Evolutionary conservation across 23 tunicate species (phyloP), one percentile per base, ranked within the genome.

Genomic region (Botrylloides violaceus): DNA sequence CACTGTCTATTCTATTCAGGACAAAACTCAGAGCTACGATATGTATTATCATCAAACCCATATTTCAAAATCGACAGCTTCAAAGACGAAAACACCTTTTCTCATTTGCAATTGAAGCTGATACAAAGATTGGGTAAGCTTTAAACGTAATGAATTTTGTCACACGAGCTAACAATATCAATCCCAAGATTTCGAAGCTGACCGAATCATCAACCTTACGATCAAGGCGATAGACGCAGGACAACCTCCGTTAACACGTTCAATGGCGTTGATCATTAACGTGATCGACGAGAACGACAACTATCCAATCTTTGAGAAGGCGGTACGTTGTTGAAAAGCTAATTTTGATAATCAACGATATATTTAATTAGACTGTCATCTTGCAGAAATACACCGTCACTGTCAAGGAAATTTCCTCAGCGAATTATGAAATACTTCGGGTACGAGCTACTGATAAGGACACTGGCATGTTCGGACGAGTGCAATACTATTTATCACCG

Each of bases 391-490:
- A 56, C 61, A 30, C 48, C 1, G 32, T 80, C 33, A 58, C 49
- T 39, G 25, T 80, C 29, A 36, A 50, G 15, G 84, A 80, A 37
- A 71, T 49, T 39, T 72, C 20, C 31, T 29, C 58, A 4, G 75
- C 66, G 34, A 82, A 66, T 5, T 36, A 55, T 5, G 57, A 59
- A 7, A 80, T 87, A 23, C 58, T 81, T 25, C 76, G 65, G 27
- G 86, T 87, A 23, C 62, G 73, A 30, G 95, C 95, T 6, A 59
- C 61, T 49, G 95, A 87, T 59, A 32, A 34, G 19, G 95, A 87
- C 82, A 70, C 73, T 82, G 73, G 75, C 7, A 18, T 32, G 33
- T 76, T 59, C 84, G 86, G 95, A 3, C 36, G 71, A 30, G 39
- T 87, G 6, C 73, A 71, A 4, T 87, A 87, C 63, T 80, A 64